Base-by-base conservation (phyloP, 2,113 vertebrate species). In the Bambusicola thoracicus region DNA sequence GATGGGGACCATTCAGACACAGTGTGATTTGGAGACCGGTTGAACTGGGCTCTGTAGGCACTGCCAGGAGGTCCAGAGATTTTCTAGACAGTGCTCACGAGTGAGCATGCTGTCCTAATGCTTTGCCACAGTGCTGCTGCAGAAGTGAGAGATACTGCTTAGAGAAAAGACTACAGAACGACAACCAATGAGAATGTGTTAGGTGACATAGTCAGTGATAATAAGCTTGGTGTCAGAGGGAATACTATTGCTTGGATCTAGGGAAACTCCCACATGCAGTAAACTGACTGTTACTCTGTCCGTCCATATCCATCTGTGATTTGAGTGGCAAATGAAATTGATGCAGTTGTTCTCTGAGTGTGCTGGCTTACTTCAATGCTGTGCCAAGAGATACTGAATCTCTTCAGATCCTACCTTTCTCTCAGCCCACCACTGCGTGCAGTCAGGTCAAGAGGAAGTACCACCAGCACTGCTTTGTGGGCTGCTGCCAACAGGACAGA, bases 1-100 rank as follows among this genome's bases (percentile, higher is more conserved):
- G 8, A 53, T 25, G 16, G 56, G 48, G 40, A 15, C 22, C 0
- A 0, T 73, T 67, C 0, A 1, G 38, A 56, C 13, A 12, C 12
- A 7, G 27, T 14, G 4, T 2, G 7, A 27, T 81, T 29, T 36
- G 48, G 48, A 85, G 36, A 24, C 13, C n/a, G 38, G 46, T 27
- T 2, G 1, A 14, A 8, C 9, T 83, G 51, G 27, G 46, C 58
- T 67, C 59, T 75, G 43, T 46, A 72, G 44, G 6, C 36, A 5
- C 30, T 89, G 49, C 19, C 29, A 85, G 25, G n/a, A 56, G 8
- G 25, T 75, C 48, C 2, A 67, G 70, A 58, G 13, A 13, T 80
- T 87, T 80, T 27, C 49, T 12, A 29, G 46, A 40, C 24, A 29
- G 27, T 2, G 13, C 12, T 66, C 16, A 4, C 22, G 34, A 19